Evolutionary conservation across 1,140 invertebrate genomes (phyloP), one percentile per base, ranked within the genome.

Genomic region (Sarcophaga bullata): DNA sequence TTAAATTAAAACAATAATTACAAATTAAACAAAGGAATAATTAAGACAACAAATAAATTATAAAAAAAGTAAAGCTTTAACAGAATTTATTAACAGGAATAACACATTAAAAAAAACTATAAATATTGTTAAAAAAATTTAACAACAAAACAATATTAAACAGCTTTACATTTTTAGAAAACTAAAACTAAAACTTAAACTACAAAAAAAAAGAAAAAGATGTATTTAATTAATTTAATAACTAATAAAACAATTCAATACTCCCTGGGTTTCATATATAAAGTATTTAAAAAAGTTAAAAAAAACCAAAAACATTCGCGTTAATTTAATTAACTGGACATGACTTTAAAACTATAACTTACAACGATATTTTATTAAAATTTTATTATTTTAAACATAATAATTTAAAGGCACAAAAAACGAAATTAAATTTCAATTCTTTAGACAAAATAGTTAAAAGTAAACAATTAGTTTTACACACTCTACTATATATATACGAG

Each of bases 151-250:
- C 62, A 62, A 62, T 15, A 62, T 62, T 15, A 15, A 15, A 62
- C 54, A 68, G 62, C 62, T 68, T 68, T 68, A 68, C 17, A 17
- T 68, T 68, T 68, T n/a, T 68, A 68, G 62, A 68, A 25, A 58
- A 68, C 62, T 9, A 19, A 68, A 58, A n/a, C 15, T 13, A 58
- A 7, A 58, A n/a, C n/a, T 58, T 58, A 4, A 58, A 58, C 25
- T 37, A 37, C 4, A 37, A 37, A 1, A 6, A 58, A 58, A 58
- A 4, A 4, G 15, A 54, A 10, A 54, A 54, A 54, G 52, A 54
- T n/a, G n/a, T n/a, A 54, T 54, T n/a, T 58, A 58, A 68, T 7
- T 19, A 68, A 8, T 15, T 62, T 19, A 68, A 68, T 58, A 13
- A 58, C 6, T 19, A 68, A 68, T 17, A n/a, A 68, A 68, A 17